These are phyloP conservation scores for Radopholus similis DNA, from an alignment of 1,140 invertebrate species.

Conservation along the genomic window DNA sequence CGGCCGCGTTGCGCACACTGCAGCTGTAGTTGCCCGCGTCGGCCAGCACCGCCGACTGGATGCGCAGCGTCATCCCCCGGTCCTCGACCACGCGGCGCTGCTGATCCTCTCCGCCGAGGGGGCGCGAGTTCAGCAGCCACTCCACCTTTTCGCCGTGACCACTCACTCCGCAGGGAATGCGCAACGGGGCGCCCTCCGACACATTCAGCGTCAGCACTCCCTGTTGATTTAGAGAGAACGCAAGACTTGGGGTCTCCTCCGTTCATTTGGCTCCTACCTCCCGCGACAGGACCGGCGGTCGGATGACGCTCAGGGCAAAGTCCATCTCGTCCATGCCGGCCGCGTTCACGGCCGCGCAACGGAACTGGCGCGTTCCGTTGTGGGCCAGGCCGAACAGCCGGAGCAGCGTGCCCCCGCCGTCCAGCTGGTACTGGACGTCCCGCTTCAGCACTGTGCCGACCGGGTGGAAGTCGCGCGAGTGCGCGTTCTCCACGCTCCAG, in stretches of 20 bases:
- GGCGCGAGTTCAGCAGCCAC: conserved; percentile 10
- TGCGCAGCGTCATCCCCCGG: conserved; percentile 51
- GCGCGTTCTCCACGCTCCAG: conserved; percentile 45
- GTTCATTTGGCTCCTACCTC: neutral
- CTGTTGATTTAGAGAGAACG: neutral
- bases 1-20: conserved; percentile 58
- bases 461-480: conserved; percentile 4
- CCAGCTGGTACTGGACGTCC: conserved; percentile 9
- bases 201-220: conserved; percentile 39
- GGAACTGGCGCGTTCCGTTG: conserved; percentile 27
- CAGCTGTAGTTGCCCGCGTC: conserved; percentile 62
- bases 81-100: neutral
- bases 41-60: conserved; percentile 42
- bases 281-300: neutral
- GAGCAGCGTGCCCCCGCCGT: conserved; percentile 29
- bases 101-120: conserved; percentile 13
- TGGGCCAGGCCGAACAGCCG: conserved; percentile 35
- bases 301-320: conserved; percentile 34
- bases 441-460: conserved; percentile 9
- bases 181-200: conserved; percentile 44
- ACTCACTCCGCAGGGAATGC: conserved; percentile 42
- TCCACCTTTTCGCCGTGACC: conserved; percentile 17
- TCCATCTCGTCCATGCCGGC: conserved; percentile 44
- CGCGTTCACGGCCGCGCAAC: conserved; percentile 44
- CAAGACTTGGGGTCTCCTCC: neutral